These are phyloP conservation scores for Ophioninae sp. DNA, from an alignment of 2,888 invertebrate genomes.

Conservation along the genomic window DNA sequence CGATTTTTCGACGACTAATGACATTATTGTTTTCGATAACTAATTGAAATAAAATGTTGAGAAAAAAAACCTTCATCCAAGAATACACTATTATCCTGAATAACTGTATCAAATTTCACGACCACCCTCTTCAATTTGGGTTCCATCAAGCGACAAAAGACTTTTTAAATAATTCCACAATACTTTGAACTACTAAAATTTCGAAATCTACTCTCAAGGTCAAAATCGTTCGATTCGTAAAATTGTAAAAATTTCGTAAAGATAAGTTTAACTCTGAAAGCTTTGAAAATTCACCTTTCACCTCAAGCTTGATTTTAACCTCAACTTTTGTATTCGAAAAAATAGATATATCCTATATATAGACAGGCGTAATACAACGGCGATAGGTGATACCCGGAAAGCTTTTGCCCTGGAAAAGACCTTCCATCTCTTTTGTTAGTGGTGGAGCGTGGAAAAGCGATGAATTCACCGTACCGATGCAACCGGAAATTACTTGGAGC, in stretches of 20 bases:
- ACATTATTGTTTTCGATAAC: no score
- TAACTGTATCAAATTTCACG: no score
- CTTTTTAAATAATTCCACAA: no score
- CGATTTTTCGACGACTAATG: no score
- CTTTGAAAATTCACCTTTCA: background rate
- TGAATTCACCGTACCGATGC: slow-evolving; percentile 48
- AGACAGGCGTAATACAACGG: slow-evolving; percentile 24
- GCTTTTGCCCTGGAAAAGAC: slow-evolving; percentile 9
- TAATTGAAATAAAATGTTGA: no score
- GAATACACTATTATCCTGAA: no score
- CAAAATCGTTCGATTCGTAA: background rate
- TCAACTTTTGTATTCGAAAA: background rate
- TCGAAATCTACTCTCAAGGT: background rate
- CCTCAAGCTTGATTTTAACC: background rate
- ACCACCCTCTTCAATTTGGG: no score
- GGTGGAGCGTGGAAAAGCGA: slow-evolving; percentile 30
- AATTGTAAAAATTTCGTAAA: background rate
- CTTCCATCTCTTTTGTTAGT: slow-evolving; percentile 6
- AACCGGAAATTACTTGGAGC: slow-evolving; percentile 59
- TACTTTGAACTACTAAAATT: no score
- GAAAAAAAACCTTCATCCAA: no score
- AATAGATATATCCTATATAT: background rate
- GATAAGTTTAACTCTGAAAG: background rate
- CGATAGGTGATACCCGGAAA: slow-evolving; percentile 33
- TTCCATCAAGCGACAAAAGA: no score